Base-by-base conservation (phyloP, 2,888 invertebrate genomes). In the Diplolepis rosae region DNA sequence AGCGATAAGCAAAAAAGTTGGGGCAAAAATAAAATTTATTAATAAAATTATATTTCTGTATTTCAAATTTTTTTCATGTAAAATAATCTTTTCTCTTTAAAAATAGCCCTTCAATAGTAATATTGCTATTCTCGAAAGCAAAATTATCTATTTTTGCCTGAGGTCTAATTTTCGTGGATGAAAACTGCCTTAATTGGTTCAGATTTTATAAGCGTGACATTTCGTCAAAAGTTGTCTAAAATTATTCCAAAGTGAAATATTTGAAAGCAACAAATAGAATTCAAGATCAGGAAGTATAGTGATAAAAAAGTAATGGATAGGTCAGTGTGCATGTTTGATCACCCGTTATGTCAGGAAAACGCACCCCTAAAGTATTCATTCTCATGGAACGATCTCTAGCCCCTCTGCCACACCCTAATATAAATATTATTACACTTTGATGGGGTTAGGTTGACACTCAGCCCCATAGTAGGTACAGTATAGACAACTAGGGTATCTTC, bases 381-480 rank as follows among this genome's bases (percentile, higher is more conserved):
- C 79, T 81, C 81, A 80, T 79, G 76, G 74, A 73, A 74, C 74
- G 74, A 77, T 79, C 77, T 70, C 83, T 75, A 82, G 83, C 86
- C 84, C 84, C 80, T 78, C 75, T 76, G 84, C 82, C 83, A 84
- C 85, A 82, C 87, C 87, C 87, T 88, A 88, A 88, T 88, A 88
- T 88, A 88, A 88, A 88, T 88, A 88, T 88, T 88, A 88, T 88
- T 88, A 88, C 87, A 88, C 85, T 88, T 88, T 88, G 88, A 88
- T 88, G 84, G 88, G 88, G 88, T 88, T 88, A 88, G 82, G 83
- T 85, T 86, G 88, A 87, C 86, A 88, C 85, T 85, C 85, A 85
- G 78, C 77, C 81, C 77, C 81, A 65, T 74, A 73, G 75, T 77
- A 42, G 28, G 66, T 70, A 76, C 71, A 74, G 71, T 74, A 72